phyloP scores from a whole-genome alignment of 1,140 invertebrate species.

The Bombus difficillimus region DNA sequence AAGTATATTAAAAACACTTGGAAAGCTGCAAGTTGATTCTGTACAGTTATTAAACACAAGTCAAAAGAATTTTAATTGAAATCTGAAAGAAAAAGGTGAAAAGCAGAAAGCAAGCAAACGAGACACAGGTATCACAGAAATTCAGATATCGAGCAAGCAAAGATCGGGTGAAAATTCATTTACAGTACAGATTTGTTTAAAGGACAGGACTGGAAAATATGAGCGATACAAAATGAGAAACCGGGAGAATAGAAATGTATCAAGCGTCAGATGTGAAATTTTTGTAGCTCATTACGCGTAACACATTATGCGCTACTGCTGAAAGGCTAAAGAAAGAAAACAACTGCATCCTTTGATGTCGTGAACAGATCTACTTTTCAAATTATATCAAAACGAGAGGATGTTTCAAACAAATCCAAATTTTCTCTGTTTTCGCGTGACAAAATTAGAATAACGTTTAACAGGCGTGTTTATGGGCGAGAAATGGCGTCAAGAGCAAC shows the following conservation, averaged over 20 bases:
- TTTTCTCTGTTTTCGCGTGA: constrained; percentile 10
- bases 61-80: not conserved
- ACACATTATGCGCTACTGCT: not conserved
- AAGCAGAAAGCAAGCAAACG: not conserved
- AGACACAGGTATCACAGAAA: not conserved
- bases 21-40: not conserved
- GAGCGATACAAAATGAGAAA: too few relatives aligned
- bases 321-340: not conserved
- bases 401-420: constrained; percentile 5
- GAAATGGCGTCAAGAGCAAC: not conserved
- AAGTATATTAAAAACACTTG: too few relatives aligned
- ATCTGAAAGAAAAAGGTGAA: not conserved
- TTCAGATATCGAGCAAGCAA: too few relatives aligned
- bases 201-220: not conserved
- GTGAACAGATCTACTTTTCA: not conserved
- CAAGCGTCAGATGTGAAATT: constrained; percentile 15
- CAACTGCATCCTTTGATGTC: constrained; percentile 13
- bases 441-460: constrained; percentile 38
- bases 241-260: not conserved
- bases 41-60: not conserved
- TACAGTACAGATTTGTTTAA: not conserved
- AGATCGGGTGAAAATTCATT: not conserved
- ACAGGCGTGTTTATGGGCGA: constrained; percentile 4
- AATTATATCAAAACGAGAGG: constrained; percentile 8
- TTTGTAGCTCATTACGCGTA: constrained; percentile 25